phyloP scores from a whole-genome alignment of 2,113 vertebrate species.

The Xiphias gladius region DNA sequence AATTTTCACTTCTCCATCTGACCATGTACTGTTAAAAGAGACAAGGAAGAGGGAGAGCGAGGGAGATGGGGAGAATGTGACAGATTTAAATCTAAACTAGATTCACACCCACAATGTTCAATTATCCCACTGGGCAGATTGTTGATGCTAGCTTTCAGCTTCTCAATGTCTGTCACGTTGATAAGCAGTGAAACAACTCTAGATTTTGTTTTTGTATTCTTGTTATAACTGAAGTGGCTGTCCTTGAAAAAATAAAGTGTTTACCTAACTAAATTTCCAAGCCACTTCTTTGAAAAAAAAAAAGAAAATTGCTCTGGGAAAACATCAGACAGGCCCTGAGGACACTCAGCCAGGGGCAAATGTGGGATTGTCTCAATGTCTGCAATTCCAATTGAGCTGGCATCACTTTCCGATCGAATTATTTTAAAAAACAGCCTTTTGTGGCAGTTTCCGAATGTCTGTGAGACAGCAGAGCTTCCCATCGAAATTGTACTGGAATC shows the following conservation, averaged over 20 bases:
- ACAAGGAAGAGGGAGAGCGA: background rate
- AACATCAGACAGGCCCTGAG: constrained; percentile 25
- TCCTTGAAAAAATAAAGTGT: constrained; percentile 1
- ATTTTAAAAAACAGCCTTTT: constrained; percentile 34
- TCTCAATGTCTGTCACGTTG: background rate
- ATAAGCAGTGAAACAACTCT: background rate
- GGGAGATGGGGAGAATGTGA: background rate
- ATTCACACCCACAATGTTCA: background rate
- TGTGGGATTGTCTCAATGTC: constrained; percentile 33
- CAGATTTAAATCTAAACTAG: constrained; percentile 5
- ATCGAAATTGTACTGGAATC: constrained; percentile 24
- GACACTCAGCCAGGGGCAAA: constrained; percentile 43
- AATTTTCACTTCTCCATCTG: constrained; percentile 24
- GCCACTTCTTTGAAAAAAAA: no score
- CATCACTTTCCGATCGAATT: constrained; percentile 45
- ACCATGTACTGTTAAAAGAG: background rate
- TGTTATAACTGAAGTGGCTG: background rate
- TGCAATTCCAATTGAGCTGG: constrained; percentile 40
- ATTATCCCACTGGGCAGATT: background rate
- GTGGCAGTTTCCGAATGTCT: constrained; percentile 34
- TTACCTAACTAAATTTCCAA: constrained; percentile 15
- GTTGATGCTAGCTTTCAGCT: background rate
- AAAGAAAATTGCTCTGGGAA: background rate
- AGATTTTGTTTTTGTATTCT: background rate
- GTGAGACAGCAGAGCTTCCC: constrained; percentile 42